A percentile compares a stretch with the other conserved stretches of the same genome.
Conservation (phyloP, 2,888 invertebrate genomes). For the Clanis bilineata region DNA sequence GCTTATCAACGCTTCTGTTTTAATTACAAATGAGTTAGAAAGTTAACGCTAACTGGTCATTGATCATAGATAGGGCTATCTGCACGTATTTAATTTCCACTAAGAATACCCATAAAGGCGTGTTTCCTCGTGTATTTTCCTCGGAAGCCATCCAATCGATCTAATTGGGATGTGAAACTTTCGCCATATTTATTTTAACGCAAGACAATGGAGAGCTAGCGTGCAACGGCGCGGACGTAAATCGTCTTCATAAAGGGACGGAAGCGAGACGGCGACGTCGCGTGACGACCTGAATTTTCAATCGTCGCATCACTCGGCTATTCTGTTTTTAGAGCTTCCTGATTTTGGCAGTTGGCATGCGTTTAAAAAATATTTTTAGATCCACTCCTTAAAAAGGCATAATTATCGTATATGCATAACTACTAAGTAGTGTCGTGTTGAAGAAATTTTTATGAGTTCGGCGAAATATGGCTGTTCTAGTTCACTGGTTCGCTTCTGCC, state of each 20-base stretch:
- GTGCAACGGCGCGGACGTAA: slow-evolving; percentile 35
- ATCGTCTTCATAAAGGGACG: slow-evolving; percentile 33
- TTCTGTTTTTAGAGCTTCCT: slow-evolving; percentile 15
- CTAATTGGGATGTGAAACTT: slow-evolving; percentile 53
- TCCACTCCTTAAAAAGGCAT: background rate
- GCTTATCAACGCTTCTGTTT: background rate
- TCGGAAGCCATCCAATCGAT: slow-evolving; percentile 35
- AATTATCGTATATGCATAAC: background rate
- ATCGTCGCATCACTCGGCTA: slow-evolving; percentile 23
- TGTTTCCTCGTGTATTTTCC: slow-evolving; percentile 34
- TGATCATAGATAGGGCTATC: background rate
- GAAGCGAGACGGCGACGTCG: slow-evolving; percentile 36
- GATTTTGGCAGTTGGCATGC: background rate
- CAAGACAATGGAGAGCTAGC: slow-evolving; percentile 45
- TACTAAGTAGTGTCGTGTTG: too few relatives aligned
- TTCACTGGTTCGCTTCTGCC: too few relatives aligned
- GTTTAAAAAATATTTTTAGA: background rate
- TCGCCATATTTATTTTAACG: slow-evolving; percentile 34
- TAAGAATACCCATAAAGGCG: slow-evolving; percentile 15
- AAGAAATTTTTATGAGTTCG: too few relatives aligned
- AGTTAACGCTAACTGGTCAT: background rate
- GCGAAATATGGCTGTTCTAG: too few relatives aligned
- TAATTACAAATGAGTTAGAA: background rate
- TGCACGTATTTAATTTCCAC: background rate
- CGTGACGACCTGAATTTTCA: slow-evolving; percentile 31